These are phyloP conservation scores for Mesoligia furuncula DNA, from an alignment of 2,888 invertebrate genomes.

Conservation along the genomic window DNA sequence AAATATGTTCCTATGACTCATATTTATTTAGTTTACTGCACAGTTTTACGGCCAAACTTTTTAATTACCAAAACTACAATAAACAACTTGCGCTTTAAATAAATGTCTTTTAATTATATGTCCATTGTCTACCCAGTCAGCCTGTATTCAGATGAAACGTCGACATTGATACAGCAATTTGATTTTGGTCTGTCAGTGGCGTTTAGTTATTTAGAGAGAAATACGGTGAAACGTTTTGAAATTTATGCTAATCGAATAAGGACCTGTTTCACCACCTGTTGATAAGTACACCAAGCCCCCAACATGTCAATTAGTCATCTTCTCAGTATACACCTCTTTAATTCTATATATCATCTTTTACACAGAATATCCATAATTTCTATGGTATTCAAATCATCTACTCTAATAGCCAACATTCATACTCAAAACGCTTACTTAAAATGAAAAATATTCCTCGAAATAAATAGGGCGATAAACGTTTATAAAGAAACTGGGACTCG, in stretches of 20 bases:
- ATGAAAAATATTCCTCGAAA: neutral
- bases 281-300: neutral
- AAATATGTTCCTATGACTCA: neutral
- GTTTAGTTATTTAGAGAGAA: neutral
- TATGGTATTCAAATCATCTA: neutral
- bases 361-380: neutral
- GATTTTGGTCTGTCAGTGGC: neutral
- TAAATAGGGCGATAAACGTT: neutral
- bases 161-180: slow-evolving; percentile 9
- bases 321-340: neutral
- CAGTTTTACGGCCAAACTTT: no score
- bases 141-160: neutral
- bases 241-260: neutral
- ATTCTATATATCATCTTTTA: neutral
- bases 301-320: neutral
- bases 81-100: neutral
- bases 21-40: neutral
- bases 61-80: neutral
- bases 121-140: neutral
- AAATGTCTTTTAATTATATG: neutral
- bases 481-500: neutral
- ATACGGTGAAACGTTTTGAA: neutral
- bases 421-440: neutral
- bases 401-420: neutral
- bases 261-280: neutral